Conservation (phyloP, 2,797 vertebrate species). For the Betta splendens region DNA sequence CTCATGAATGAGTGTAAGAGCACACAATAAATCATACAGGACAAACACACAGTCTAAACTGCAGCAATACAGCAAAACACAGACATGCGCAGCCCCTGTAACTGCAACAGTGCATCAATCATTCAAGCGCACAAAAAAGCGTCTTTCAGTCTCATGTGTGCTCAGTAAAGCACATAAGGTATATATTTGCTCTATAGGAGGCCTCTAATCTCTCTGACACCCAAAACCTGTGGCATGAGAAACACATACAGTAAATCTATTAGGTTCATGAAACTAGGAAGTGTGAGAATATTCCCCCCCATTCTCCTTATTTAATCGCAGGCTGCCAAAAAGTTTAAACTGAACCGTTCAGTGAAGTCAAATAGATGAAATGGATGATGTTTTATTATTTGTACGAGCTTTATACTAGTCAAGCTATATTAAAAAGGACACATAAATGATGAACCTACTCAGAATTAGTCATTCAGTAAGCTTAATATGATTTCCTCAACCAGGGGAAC, state of each 20-base stretch:
- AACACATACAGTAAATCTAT: not conserved
- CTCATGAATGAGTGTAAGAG: conserved; percentile 18
- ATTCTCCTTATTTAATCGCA: not conserved
- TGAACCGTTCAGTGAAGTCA: not conserved
- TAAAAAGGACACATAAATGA: not conserved
- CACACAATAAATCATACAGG: conserved; percentile 37
- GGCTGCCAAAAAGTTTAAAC: no score
- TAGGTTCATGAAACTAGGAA: no score
- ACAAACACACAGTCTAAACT: conserved; percentile 24
- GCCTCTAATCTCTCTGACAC: not conserved
- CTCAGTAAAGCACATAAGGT: not conserved
- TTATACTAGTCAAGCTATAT: conserved; percentile 4
- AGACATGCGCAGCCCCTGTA: conserved; percentile 7
- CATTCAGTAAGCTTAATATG: not conserved
- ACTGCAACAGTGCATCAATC: conserved; percentile 43
- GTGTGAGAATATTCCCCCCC: not conserved
- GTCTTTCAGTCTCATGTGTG: conserved; percentile 25
- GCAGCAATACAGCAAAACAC: conserved; percentile 39
- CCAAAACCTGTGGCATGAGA: not conserved
- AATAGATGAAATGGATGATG: no score
- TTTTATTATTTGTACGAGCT: no score
- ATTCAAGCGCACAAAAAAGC: conserved; percentile 17
- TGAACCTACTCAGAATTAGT: not conserved
- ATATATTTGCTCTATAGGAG: conserved; percentile 26
- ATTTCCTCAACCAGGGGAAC: not conserved